Conservation (phyloP, 2,113 vertebrate genomes). For the Myotis davidii region DNA sequence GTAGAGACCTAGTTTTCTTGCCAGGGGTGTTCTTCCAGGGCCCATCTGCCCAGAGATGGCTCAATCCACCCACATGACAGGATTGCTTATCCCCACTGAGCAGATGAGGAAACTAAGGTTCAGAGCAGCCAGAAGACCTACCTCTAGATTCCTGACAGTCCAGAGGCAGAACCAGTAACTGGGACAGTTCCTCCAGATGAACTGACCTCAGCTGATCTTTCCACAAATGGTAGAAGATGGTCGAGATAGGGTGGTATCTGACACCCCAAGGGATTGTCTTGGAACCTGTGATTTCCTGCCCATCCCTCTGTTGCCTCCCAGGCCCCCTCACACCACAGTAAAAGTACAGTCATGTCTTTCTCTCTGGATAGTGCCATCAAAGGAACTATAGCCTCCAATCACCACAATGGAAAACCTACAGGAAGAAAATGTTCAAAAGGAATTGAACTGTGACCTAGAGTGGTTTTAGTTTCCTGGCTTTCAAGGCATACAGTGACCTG, state of each 20-base stretch:
- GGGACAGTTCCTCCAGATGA: not conserved
- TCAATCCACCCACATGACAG: not conserved
- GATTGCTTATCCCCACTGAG: not conserved
- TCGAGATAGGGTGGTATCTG: too few species aligned
- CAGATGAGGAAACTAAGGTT: conserved; percentile 21
- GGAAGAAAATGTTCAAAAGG: conserved; percentile 55
- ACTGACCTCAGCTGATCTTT: not conserved
- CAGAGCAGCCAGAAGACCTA: not conserved
- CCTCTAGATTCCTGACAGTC: not conserved
- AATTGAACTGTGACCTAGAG: conserved; percentile 39
- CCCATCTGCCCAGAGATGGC: not conserved
- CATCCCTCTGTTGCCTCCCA: not conserved
- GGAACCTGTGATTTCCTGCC: not conserved
- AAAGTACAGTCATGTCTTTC: not conserved
- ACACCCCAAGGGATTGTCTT: not conserved
- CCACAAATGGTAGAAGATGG: not conserved
- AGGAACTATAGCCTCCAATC: not conserved
- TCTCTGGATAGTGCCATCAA: not conserved
- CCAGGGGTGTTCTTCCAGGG: not conserved
- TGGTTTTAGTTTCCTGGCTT: conserved; percentile 63
- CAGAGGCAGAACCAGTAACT: not conserved
- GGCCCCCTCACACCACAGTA: not conserved
- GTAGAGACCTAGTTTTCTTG: not conserved
- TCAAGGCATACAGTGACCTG: not conserved
- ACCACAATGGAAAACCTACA: conserved; percentile 46